phyloP scores from a whole-genome alignment of 35 echinoderm and acorn worm species.

The Chiridota heheva region DNA sequence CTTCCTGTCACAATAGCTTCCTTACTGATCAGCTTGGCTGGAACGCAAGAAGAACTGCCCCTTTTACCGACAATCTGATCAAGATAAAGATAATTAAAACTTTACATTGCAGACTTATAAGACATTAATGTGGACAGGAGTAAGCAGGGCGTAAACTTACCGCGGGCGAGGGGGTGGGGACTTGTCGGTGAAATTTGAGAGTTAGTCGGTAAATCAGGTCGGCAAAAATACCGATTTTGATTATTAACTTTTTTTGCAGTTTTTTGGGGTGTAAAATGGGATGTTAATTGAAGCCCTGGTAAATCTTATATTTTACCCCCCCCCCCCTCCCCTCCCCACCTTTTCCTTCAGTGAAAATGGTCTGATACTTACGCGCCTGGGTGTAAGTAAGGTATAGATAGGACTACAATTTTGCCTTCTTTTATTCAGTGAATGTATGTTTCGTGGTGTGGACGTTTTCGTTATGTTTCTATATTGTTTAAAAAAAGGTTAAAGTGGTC shows the following conservation, averaged over 20 bases:
- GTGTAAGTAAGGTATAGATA: too few species aligned
- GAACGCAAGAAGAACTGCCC: conserved; percentile 16
- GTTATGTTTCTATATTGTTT: too few species aligned
- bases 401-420: too few species aligned
- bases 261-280: neutral
- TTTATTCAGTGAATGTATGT: too few species aligned
- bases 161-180: neutral
- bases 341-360: too few species aligned
- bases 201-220: neutral
- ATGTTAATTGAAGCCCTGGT: neutral
- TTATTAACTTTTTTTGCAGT: neutral
- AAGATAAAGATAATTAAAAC: neutral
- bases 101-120: neutral
- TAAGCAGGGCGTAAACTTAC: neutral
- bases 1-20: conserved; percentile 32
- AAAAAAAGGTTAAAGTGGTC: too few species aligned
- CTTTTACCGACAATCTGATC: conserved; percentile 36
- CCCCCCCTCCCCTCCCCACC: too few species aligned
- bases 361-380: too few species aligned
- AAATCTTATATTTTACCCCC: too few species aligned
- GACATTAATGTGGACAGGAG: neutral
- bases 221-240: too few species aligned
- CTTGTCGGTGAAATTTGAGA: neutral
- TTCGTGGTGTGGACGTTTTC: too few species aligned
- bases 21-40: conserved; percentile 1